phyloP scores from a whole-genome alignment of 2,797 vertebrate genomes.

The Sphenodon punctatus region DNA sequence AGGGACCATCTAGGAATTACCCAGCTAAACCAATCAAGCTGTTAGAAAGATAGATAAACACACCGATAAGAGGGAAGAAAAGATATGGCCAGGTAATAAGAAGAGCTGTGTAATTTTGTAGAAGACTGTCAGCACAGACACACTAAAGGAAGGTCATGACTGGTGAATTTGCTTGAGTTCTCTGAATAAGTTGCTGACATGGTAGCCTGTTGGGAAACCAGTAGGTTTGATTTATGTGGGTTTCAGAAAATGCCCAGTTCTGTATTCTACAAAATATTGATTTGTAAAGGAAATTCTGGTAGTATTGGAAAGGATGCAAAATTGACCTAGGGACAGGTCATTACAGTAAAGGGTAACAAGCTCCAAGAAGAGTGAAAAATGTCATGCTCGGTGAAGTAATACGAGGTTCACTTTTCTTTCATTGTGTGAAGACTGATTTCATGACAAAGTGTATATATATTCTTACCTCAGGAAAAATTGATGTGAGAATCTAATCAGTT shows the following conservation, averaged over 20 bases:
- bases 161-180: constrained; percentile 32
- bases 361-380: constrained; percentile 30
- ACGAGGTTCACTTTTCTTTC: background rate
- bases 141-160: constrained; percentile 19
- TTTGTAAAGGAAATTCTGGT: constrained; percentile 46
- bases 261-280: constrained; percentile 33
- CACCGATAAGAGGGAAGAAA: background rate
- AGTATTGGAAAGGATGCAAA: constrained; percentile 34
- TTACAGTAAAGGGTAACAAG: constrained; percentile 70
- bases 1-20: background rate
- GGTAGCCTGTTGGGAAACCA: constrained; percentile 23
- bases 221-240: constrained; percentile 33
- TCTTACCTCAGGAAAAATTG: background rate
- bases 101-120: constrained; percentile 8
- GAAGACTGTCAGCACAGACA: background rate
- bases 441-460: background rate
- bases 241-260: constrained; percentile 46
- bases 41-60: background rate
- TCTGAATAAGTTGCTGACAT: constrained; percentile 42
- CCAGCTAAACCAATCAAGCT: background rate
- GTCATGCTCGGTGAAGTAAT: background rate
- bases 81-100: background rate
- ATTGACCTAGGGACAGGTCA: constrained; percentile 63
- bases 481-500: background rate
- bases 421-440: background rate